Conservation (phyloP, 2,888 invertebrate genomes). For the Caenorhabditis wallacei region DNA sequence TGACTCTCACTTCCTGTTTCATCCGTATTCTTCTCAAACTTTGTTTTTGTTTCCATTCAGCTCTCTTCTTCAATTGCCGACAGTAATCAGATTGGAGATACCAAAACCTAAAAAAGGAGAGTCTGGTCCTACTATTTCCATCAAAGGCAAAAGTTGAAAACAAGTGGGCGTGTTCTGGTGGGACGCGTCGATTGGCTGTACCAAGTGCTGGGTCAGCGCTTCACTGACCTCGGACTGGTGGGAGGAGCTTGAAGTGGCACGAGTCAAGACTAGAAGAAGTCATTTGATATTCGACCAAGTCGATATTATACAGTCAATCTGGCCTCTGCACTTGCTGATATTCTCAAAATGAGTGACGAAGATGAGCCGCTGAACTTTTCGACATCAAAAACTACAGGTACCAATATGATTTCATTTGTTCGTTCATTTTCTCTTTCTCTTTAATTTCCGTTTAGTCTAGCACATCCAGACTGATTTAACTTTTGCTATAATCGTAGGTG, state of each 20-base stretch:
- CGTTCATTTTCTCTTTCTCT: neutral
- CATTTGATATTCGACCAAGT: constrained; percentile 36
- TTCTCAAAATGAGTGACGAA: constrained; percentile 70
- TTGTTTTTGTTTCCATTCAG: constrained; percentile 42
- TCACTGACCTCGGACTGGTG: constrained; percentile 51
- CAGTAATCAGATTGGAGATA: constrained; percentile 58
- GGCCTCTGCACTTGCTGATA: constrained; percentile 20
- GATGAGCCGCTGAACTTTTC: constrained; percentile 76
- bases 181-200: constrained; percentile 61
- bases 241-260: constrained; percentile 63
- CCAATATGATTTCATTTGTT: constrained; percentile 13
- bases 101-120: constrained; percentile 13
- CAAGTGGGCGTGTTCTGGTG: constrained; percentile 55
- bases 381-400: constrained; percentile 61
- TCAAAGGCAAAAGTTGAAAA: constrained; percentile 60
- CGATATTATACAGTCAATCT: constrained; percentile 18
- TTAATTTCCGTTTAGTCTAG: constrained; percentile 41
- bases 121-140: constrained; percentile 42
- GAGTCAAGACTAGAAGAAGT: constrained; percentile 61
- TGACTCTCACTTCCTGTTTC: neutral
- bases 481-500: constrained; percentile 6
- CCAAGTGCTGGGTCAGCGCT: constrained; percentile 38
- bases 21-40: neutral
- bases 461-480: constrained; percentile 14
- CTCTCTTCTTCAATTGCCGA: constrained; percentile 40